phyloP scores from a whole-genome alignment of 2,797 vertebrate species.

The Bradypodion pumilum region DNA sequence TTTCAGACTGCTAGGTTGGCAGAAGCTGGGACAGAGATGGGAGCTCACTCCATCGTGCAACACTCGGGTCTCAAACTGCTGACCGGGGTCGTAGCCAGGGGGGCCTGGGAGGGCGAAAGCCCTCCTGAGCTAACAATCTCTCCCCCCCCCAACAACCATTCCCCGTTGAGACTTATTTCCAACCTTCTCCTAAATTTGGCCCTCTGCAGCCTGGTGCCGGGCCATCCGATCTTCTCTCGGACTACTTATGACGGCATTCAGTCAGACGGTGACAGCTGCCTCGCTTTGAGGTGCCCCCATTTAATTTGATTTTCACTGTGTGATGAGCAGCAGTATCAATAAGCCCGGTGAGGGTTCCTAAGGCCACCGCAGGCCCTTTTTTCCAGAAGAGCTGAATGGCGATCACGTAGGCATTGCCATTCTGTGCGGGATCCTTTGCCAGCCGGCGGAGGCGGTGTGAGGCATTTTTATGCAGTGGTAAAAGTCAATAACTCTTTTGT shows the following conservation, averaged over 20 bases:
- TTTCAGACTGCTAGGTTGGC: no score
- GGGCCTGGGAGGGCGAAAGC: no score
- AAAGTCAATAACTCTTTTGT: constrained; percentile 25
- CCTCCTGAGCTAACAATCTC: no score
- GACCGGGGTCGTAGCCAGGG: no score
- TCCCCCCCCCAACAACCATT: no score
- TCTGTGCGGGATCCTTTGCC: not conserved
- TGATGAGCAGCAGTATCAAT: constrained; percentile 31
- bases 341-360: constrained; percentile 54
- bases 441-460: not conserved
- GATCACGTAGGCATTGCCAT: constrained; percentile 17
- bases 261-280: constrained; percentile 40
- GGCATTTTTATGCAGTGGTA: not conserved
- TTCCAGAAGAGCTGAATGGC: not conserved
- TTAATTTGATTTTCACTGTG: constrained; percentile 37
- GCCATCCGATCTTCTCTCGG: constrained; percentile 20
- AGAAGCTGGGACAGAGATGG: no score
- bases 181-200: not conserved
- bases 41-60: no score
- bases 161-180: not conserved
- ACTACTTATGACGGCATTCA: constrained; percentile 14
- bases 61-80: no score
- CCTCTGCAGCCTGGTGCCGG: not conserved
- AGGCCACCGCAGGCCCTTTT: constrained; percentile 55
- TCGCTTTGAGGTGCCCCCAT: not conserved